Evolutionary conservation across 2,797 vertebrate species (phyloP).

Genomic region (Gouania willdenowi): DNA sequence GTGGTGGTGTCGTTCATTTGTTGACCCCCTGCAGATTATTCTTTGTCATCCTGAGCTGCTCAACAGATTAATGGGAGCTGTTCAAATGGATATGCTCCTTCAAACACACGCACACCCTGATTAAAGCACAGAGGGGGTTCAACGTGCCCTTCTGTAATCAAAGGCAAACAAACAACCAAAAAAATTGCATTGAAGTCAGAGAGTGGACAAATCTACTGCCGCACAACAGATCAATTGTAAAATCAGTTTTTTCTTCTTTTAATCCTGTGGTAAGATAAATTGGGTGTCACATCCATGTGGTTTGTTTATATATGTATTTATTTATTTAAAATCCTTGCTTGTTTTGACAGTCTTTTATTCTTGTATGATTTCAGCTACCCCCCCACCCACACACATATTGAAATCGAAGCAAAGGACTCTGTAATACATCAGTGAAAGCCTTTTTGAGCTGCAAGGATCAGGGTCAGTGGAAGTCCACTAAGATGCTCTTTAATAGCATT

Average conservation of each 20-base stretch:
- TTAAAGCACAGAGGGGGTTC: constrained; percentile 30
- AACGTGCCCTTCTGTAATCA: constrained; percentile 41
- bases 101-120: constrained; percentile 17
- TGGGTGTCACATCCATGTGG: constrained; percentile 7
- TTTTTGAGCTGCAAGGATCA: constrained; percentile 41
- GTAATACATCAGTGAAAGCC: constrained; percentile 17
- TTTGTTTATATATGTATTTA: constrained; percentile 1
- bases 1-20: constrained; percentile 2
- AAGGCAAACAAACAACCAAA: constrained; percentile 40
- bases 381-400: background rate
- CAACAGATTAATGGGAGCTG: constrained; percentile 24
- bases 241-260: constrained; percentile 32
- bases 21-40: background rate
- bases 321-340: constrained; percentile 18
- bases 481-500: constrained; percentile 67
- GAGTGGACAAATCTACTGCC: constrained; percentile 12
- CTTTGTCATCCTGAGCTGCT: constrained; percentile 1
- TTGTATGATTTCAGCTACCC: constrained; percentile 6
- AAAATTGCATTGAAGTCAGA: constrained; percentile 24
- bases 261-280: constrained; percentile 32
- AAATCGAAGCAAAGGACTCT: constrained; percentile 19
- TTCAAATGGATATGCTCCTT: constrained; percentile 19
- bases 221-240: constrained; percentile 35
- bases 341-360: constrained; percentile 34
- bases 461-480: constrained; percentile 48